Evolutionary conservation across 2,797 vertebrate genomes (phyloP).

Genomic region (Aratinga solstitialis): DNA sequence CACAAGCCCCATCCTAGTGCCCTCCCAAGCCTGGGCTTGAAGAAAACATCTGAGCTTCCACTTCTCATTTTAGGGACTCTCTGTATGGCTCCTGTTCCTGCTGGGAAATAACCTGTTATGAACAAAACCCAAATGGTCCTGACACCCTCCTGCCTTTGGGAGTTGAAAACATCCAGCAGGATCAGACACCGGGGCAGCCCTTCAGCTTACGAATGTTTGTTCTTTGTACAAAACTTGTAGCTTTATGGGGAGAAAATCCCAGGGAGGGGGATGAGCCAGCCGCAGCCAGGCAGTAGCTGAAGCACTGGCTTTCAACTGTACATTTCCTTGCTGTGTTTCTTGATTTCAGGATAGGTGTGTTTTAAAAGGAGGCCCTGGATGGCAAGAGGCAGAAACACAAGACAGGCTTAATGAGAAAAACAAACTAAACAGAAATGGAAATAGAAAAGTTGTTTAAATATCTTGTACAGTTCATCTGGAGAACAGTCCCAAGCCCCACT

Average conservation of each 20-base stretch:
- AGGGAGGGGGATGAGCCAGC: neutral
- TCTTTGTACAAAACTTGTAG: neutral
- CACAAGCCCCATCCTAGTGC: neutral
- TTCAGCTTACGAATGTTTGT: neutral
- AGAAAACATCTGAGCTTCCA: neutral
- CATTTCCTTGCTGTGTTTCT: neutral
- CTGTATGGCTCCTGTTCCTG: neutral
- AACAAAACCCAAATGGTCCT: neutral
- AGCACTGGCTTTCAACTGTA: neutral
- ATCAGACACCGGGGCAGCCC: neutral
- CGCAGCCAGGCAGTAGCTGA: neutral
- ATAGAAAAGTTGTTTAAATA: slow-evolving; percentile 25
- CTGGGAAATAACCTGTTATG: neutral
- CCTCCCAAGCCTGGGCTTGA: neutral
- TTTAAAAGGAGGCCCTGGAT: neutral
- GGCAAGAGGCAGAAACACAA: neutral
- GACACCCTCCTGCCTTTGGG: neutral
- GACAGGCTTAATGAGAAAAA: neutral
- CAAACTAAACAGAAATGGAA: neutral
- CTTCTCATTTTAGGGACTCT: neutral
- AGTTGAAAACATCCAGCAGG: neutral
- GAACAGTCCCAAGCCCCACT: neutral
- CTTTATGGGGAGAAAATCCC: neutral
- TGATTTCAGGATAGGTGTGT: neutral
- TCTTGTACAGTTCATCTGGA: slow-evolving; percentile 11